These are phyloP conservation scores for Agonopterix alstromeriana DNA, from an alignment of 2,888 invertebrate species.

Conservation along the genomic window DNA sequence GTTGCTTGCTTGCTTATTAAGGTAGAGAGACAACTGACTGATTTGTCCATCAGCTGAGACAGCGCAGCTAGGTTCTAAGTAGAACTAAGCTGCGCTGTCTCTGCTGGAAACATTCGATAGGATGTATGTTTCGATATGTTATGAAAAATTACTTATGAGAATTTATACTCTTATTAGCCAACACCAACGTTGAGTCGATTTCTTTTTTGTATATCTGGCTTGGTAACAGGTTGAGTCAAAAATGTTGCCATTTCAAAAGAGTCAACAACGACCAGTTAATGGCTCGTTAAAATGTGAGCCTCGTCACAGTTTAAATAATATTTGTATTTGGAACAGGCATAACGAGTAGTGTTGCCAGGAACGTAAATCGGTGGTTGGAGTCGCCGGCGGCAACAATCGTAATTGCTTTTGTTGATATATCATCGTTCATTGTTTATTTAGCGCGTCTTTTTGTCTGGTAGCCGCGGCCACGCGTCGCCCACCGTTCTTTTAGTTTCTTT, in stretches of 20 bases:
- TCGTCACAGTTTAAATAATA: conserved; percentile 36
- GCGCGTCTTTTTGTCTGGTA: conserved; percentile 53
- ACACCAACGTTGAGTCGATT: too few relatives aligned
- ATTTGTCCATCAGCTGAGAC: too few relatives aligned
- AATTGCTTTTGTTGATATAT: conserved; percentile 67
- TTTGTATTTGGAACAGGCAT: conserved; percentile 30
- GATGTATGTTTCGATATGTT: too few relatives aligned
- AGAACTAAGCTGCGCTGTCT: too few relatives aligned
- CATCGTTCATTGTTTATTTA: conserved; percentile 63
- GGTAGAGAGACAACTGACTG: too few relatives aligned
- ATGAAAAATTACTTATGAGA: too few relatives aligned
- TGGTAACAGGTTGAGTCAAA: conserved; percentile 8
- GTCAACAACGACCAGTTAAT: conserved; percentile 13
- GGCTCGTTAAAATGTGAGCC: conserved; percentile 34
- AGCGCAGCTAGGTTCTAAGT: too few relatives aligned
- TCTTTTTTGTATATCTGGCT: too few relatives aligned
- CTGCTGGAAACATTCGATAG: too few relatives aligned
- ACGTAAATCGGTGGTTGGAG: conserved; percentile 35
- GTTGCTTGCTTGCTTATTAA: too few relatives aligned
- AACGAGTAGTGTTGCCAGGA: conserved; percentile 38
- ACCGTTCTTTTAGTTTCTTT: conserved; percentile 7
- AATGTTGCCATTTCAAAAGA: conserved; percentile 23
- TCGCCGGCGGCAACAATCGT: conserved; percentile 45
- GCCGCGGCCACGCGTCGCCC: conserved; percentile 23
- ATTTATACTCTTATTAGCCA: too few relatives aligned